Conservation (phyloP, 2,797 vertebrate species). For the Spinus pinus region DNA sequence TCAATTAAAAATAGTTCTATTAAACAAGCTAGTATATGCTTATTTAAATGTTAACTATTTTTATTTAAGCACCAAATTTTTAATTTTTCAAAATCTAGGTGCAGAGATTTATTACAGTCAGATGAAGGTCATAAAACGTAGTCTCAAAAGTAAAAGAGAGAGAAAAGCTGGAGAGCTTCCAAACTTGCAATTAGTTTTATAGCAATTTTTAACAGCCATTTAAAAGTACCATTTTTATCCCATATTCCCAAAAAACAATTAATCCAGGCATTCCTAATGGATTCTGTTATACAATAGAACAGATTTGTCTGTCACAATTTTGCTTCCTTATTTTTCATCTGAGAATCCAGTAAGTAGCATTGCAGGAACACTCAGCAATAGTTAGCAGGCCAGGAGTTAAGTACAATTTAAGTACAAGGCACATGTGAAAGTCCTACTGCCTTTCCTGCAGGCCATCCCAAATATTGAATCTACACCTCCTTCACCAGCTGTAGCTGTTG, state of each 20-base stretch:
- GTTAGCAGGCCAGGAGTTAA: background rate
- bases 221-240: background rate
- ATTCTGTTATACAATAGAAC: background rate
- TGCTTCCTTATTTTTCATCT: background rate
- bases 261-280: background rate
- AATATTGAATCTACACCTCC: background rate
- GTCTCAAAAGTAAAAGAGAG: background rate
- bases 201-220: background rate
- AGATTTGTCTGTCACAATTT: background rate
- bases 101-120: background rate
- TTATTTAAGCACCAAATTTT: background rate
- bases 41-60: background rate
- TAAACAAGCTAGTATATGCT: background rate
- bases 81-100: background rate
- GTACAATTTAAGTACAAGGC: background rate
- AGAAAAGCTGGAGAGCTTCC: background rate
- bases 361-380: background rate
- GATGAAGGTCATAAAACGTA: background rate
- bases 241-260: background rate
- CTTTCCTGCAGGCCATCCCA: background rate
- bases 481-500: background rate
- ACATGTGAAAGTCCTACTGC: background rate
- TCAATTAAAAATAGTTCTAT: background rate
- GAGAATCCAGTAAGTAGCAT: background rate
- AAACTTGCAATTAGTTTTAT: background rate